Conservation (phyloP, 1,140 invertebrate genomes). For the Trichomalopsis sarcophagae region DNA sequence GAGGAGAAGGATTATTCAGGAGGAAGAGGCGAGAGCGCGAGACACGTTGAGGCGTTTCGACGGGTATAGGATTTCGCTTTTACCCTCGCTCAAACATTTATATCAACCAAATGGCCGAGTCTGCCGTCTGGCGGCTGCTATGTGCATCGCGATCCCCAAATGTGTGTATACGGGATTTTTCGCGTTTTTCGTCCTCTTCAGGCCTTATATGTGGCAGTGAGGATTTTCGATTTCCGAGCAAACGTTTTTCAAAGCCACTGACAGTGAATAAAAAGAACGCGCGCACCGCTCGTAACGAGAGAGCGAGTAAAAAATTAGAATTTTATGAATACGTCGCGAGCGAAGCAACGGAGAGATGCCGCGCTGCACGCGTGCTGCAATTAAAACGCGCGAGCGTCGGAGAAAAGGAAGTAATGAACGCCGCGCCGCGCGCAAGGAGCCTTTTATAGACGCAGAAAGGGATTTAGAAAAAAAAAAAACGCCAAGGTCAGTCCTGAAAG, state of each 20-base stretch:
- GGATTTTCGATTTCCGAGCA: too few species aligned
- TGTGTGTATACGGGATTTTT: too few species aligned
- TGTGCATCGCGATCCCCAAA: too few species aligned
- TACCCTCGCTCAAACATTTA: constrained; percentile 57
- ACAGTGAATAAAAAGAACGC: too few species aligned
- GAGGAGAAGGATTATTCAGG: too few species aligned
- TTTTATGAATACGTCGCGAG: too few species aligned
- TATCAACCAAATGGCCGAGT: constrained; percentile 46
- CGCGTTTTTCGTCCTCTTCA: too few species aligned
- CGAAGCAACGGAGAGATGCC: not conserved
- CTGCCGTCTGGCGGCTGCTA: not conserved
- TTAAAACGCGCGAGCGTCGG: constrained; percentile 20
- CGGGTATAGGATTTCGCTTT: constrained; percentile 55
- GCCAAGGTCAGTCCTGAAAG: constrained; percentile 48
- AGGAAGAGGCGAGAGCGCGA: too few species aligned
- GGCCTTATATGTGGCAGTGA: too few species aligned
- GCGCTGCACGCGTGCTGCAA: constrained; percentile 16
- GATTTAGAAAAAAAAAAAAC: constrained; percentile 45
- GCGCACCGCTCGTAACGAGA: too few species aligned
- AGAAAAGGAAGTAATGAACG: constrained; percentile 4
- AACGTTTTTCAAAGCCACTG: too few species aligned
- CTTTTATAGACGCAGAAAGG: constrained; percentile 35
- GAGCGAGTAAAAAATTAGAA: not conserved
- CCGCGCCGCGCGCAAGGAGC: not conserved
- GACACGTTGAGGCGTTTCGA: not conserved